phyloP scores from a whole-genome alignment of 2,888 invertebrate species.

The Tromatobia lineatoria region DNA sequence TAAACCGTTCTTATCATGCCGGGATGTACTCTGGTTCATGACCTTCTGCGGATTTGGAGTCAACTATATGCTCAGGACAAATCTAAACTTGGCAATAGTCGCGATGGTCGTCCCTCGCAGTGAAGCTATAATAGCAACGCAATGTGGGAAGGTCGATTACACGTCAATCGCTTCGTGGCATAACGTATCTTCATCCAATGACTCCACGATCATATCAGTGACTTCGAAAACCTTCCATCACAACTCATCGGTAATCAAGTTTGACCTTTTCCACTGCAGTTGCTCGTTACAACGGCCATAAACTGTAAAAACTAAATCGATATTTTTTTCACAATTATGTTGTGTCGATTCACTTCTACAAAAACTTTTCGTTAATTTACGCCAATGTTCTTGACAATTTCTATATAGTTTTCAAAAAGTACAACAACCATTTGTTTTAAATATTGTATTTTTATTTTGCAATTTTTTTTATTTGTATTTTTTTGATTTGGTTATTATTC shows the following conservation, averaged over 20 bases:
- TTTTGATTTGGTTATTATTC: no score
- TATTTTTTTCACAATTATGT: no score
- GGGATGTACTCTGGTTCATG: slow-evolving; percentile 88
- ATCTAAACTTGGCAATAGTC: slow-evolving; percentile 90
- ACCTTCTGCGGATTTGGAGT: slow-evolving; percentile 89
- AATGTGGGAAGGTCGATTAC: slow-evolving; percentile 70
- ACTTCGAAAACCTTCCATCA: slow-evolving; percentile 64
- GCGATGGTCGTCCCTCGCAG: slow-evolving; percentile 87
- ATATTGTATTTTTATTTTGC: no score
- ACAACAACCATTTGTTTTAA: no score
- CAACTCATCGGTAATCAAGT: slow-evolving; percentile 56
- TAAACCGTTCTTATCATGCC: slow-evolving; percentile 80
- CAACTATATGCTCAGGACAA: slow-evolving; percentile 90
- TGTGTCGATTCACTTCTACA: no score
- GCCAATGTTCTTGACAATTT: no score
- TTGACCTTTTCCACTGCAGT: slow-evolving; percentile 16
- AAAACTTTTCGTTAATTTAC: no score
- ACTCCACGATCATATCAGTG: slow-evolving; percentile 47
- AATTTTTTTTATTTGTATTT: no score
- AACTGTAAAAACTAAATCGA: neutral
- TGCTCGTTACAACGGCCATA: slow-evolving; percentile 51
- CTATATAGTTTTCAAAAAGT: no score
- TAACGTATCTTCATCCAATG: slow-evolving; percentile 32
- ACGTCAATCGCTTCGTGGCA: slow-evolving; percentile 13
- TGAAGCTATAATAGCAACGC: slow-evolving; percentile 73